Base-by-base conservation (phyloP, 2,113 vertebrate species). In the Oncorhynchus clarkii region DNA sequence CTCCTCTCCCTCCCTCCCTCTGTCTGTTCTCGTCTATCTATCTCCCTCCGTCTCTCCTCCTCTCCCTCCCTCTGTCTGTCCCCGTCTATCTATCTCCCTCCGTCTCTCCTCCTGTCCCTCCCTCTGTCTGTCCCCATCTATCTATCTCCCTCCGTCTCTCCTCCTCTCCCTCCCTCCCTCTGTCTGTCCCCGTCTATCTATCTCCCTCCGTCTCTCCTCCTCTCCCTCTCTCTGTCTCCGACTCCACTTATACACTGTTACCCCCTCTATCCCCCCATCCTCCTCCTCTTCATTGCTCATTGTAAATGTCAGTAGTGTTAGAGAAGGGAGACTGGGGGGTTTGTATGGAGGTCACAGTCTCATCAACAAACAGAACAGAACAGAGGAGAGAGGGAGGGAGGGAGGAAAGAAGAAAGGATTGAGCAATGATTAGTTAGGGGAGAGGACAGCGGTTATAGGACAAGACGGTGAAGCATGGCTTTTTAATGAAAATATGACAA, bases 401-500 rank as follows among this genome's bases (percentile, higher is more conserved):
- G 27, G 71, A 74, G 27, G 67, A 69, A 2, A 34, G 12, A 51
- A 51, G 48, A 24, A 62, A 71, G 89, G 86, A 91, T 89, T 89
- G 91, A 90, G 88, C 82, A 86, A 83, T 77, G 88, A 91, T 88
- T 89, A 87, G 86, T 88, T 76, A 83, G 85, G 83, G 84, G 75
- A 76, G 78, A 80, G 76, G 82, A 84, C 86, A 79, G 87, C 88
- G 87, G 91, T 89, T 87, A 81, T 88, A 45, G 39, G 90, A 92
- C 89, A 90, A 92, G 91, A 94, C 89, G 91, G 86, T 85, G 87
- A 90, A 93, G 92, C 92, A 91, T 93, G 88, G 88, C 89, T 93
- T 93, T 94, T 92, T 93, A 93, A 93, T 93, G 92, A 93, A 92
- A 91, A 90, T 85, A 90, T 89, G 89, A 91, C 89, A 86, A 82